A percentile compares a stretch with the other conserved stretches of the same genome.
phyloP scores from a whole-genome alignment of 2,797 vertebrate genomes.

The Pangasius macronema region DNA sequence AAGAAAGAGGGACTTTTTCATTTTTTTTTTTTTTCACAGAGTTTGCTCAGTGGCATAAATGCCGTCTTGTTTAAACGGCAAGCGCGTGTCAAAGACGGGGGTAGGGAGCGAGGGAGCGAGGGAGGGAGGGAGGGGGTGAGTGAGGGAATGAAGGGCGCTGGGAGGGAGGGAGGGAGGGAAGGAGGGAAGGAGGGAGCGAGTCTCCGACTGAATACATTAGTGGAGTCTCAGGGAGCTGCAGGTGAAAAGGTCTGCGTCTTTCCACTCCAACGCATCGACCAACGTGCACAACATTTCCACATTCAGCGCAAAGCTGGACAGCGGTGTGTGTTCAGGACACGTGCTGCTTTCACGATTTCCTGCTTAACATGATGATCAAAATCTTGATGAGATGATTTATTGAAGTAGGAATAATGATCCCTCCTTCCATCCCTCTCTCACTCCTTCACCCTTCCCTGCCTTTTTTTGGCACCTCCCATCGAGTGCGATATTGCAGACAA shows the following conservation, averaged over 20 bases:
- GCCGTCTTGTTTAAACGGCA: conserved; percentile 76
- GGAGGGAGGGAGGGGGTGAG: conserved; percentile 49
- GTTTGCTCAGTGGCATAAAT: conserved; percentile 74
- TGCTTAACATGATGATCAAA: conserved; percentile 22
- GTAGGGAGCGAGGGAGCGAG: conserved; percentile 41
- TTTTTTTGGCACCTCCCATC: conserved; percentile 21
- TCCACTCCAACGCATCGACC: conserved; percentile 49
- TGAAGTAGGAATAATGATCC: neutral
- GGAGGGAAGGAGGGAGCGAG: conserved; percentile 48
- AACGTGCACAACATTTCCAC: neutral
- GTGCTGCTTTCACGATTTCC: conserved; percentile 1
- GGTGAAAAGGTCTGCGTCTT: conserved; percentile 86
- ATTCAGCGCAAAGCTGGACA: neutral
- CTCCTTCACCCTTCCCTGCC: neutral
- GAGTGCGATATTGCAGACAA: conserved; percentile 11
- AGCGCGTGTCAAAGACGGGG: conserved; percentile 64
- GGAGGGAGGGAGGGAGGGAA: conserved; percentile 43
- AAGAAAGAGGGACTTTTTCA: conserved; percentile 44
- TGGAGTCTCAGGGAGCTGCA: conserved; percentile 92
- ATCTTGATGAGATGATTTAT: conserved; percentile 27
- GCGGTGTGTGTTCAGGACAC: conserved; percentile 34
- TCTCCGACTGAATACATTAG: conserved; percentile 72
- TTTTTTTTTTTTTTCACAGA: conserved; percentile 62
- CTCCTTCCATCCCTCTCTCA: neutral
- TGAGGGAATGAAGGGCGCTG: conserved; percentile 40